Conservation (phyloP, 2,797 vertebrate species). For the Podargus strigoides region DNA sequence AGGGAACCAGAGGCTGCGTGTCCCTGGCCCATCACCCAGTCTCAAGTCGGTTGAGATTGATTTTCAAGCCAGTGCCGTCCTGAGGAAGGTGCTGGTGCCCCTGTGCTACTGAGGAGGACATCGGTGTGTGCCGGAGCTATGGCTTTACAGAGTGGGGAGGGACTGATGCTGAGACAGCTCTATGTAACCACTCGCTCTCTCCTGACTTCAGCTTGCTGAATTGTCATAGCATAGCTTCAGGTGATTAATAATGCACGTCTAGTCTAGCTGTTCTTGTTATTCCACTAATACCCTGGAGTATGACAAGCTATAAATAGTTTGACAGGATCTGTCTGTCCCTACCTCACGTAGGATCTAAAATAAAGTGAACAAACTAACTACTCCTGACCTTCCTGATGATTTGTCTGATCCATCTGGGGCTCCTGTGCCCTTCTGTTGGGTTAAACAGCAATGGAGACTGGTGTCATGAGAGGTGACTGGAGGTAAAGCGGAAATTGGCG, state of each 20-base stretch:
- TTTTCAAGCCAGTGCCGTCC: neutral
- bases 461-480: fast-evolving
- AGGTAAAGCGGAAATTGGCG: neutral
- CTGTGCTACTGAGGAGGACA: neutral
- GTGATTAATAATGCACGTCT: neutral
- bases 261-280: neutral
- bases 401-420: neutral
- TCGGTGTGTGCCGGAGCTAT: neutral
- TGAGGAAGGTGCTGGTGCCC: neutral
- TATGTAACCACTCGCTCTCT: neutral
- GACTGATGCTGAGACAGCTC: neutral
- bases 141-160: neutral
- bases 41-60: fast-evolving
- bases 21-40: fast-evolving
- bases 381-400: neutral
- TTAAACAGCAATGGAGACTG: neutral
- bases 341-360: neutral
- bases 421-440: neutral
- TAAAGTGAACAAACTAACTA: neutral
- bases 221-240: neutral
- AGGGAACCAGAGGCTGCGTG: fast-evolving
- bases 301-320: neutral
- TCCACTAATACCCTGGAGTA: neutral
- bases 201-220: neutral
- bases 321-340: neutral